phyloP scores from a whole-genome alignment of 2,113 vertebrate species.

The Saguinus midas region DNA sequence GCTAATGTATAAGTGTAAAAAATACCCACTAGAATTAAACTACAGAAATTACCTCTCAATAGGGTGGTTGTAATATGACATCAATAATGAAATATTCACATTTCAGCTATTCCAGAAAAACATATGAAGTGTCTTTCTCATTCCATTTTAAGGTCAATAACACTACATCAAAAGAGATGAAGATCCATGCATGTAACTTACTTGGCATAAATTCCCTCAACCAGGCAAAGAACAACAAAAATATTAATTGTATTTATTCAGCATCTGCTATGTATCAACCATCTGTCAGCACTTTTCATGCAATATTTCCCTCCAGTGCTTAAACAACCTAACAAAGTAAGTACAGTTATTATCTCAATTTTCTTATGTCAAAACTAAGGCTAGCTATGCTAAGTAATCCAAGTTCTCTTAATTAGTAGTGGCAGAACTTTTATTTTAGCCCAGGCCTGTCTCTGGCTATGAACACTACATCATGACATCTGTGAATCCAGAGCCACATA shows the following conservation, averaged over 20 bases:
- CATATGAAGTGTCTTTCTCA: background rate
- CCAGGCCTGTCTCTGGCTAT: background rate
- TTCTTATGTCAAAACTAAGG: background rate
- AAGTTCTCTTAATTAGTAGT: background rate
- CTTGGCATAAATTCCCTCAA: background rate
- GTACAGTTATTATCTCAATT: background rate
- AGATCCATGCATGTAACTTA: background rate
- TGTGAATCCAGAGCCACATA: background rate
- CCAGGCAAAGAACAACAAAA: background rate
- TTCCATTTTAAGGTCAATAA: background rate
- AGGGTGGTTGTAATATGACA: background rate
- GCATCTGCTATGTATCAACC: background rate
- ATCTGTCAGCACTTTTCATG: background rate
- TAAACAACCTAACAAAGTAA: background rate
- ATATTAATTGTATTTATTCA: background rate
- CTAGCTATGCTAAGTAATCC: background rate
- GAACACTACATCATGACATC: background rate
- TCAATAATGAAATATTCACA: background rate
- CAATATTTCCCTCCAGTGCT: background rate
- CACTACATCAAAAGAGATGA: background rate
- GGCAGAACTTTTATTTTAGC: background rate
- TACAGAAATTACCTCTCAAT: background rate
- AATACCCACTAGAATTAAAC: background rate
- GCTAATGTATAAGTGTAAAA: background rate
- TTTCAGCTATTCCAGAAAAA: conserved; percentile 6